Percentiles rank a stretch among this genome's conserved stretches.
Evolutionary conservation across 2,888 invertebrate species (phyloP).

Genomic region (Morpho achilles): DNA sequence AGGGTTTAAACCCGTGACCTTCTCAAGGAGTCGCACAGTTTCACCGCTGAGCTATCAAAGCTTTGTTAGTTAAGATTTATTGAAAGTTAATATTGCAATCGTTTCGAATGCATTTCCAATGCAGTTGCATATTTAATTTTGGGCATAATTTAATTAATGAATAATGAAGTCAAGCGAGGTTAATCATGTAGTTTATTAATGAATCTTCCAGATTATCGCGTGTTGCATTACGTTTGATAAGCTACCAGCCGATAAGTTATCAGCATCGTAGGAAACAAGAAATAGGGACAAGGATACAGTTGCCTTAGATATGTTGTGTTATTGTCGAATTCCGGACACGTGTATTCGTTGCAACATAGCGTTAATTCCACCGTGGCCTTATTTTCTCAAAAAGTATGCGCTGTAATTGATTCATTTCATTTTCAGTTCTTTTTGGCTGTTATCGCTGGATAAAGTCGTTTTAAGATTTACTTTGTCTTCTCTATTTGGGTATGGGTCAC

Average conservation of each 20-base stretch:
- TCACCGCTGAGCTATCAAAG: too few relatives aligned
- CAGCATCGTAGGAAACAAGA: constrained; percentile 69
- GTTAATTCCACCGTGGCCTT: constrained; percentile 31
- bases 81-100: neutral
- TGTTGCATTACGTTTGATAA: constrained; percentile 67
- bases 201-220: constrained; percentile 35
- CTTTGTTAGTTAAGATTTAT: neutral
- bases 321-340: constrained; percentile 62
- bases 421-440: too few relatives aligned
- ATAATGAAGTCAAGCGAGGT: constrained; percentile 15
- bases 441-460: too few relatives aligned
- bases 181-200: constrained; percentile 16
- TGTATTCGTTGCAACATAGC: constrained; percentile 59
- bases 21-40: too few relatives aligned
- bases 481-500: too few relatives aligned
- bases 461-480: too few relatives aligned
- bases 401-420: too few relatives aligned
- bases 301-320: constrained; percentile 59
- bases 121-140: neutral
- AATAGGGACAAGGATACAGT: constrained; percentile 73
- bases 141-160: neutral
- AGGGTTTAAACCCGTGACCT: too few relatives aligned
- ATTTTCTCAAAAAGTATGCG: constrained; percentile 16
- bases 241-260: constrained; percentile 64
- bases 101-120: neutral